Conservation (phyloP, 2,797 vertebrate species). For the Botia almorhae region DNA sequence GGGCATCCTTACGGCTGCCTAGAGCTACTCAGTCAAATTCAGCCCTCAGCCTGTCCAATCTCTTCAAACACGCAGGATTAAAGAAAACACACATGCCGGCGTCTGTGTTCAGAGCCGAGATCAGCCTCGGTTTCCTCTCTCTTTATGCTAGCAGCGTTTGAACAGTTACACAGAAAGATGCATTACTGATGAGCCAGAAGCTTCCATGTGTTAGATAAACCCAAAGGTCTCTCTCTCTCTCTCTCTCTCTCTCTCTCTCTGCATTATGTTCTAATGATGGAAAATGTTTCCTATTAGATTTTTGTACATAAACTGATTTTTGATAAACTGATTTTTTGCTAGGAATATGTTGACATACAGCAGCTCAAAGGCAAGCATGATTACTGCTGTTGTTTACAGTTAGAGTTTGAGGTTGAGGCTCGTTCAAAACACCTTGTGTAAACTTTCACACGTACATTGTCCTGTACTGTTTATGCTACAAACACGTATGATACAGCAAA, state of each 20-base stretch:
- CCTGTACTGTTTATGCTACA: too few species aligned
- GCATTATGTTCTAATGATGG: not conserved
- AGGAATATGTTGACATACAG: too few species aligned
- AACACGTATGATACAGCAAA: too few species aligned
- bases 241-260: not conserved
- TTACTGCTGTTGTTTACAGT: not conserved
- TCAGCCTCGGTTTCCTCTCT: not conserved
- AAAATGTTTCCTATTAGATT: not conserved
- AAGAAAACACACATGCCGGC: conserved; percentile 39
- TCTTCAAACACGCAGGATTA: conserved; percentile 52
- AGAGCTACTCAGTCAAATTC: conserved; percentile 52
- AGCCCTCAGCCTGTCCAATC: conserved; percentile 48
- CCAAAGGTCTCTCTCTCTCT: not conserved
- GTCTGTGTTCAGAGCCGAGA: conserved; percentile 35
- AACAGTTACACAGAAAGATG: conserved; percentile 33
- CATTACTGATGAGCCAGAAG: conserved; percentile 42
- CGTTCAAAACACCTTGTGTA: too few species aligned
- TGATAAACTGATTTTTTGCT: too few species aligned
- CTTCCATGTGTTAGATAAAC: conserved; percentile 8
- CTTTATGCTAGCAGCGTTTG: conserved; percentile 26
- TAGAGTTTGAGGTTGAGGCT: too few species aligned
- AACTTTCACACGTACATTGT: too few species aligned
- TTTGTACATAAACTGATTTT: too few species aligned
- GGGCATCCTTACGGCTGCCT: conserved; percentile 52
- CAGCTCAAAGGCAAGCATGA: not conserved